A percentile compares a stretch with the other conserved stretches of the same genome.
Conservation (phyloP, 2,888 invertebrate species). For the Tenthredo livida region DNA sequence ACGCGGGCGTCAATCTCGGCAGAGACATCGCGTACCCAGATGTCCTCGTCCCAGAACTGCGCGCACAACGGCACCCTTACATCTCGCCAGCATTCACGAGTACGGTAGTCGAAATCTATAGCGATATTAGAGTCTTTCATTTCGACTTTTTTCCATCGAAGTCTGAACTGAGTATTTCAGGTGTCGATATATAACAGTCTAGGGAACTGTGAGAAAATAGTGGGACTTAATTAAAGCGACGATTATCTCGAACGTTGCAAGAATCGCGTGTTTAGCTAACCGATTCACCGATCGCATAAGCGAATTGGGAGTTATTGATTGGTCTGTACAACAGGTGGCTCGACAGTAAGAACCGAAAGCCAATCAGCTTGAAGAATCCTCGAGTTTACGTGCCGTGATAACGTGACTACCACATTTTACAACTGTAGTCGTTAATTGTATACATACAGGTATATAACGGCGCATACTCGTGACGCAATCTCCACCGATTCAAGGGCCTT, state of each 20-base stretch:
- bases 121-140: neutral
- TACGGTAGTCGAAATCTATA: slow-evolving; percentile 58
- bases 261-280: slow-evolving; percentile 16
- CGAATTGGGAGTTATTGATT: slow-evolving; percentile 33
- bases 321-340: slow-evolving; percentile 43
- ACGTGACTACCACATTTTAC: slow-evolving; percentile 3
- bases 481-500: neutral
- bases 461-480: neutral
- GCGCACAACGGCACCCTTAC: slow-evolving; percentile 74
- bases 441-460: neutral
- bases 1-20: slow-evolving; percentile 73
- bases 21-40: slow-evolving; percentile 69
- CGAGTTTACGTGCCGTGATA: slow-evolving; percentile 28
- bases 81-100: slow-evolving; percentile 76
- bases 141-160: neutral
- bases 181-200: neutral
- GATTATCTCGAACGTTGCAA: neutral
- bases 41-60: slow-evolving; percentile 73
- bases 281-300: slow-evolving; percentile 24
- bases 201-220: neutral
- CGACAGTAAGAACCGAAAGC: neutral
- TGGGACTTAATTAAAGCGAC: neutral
- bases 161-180: neutral
- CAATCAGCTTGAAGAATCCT: slow-evolving; percentile 32
- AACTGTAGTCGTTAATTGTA: neutral